Evolutionary conservation across 2,888 invertebrate species (phyloP), one percentile per base, ranked within the genome.

Genomic region (Stenoptilia bipunctidactyla): DNA sequence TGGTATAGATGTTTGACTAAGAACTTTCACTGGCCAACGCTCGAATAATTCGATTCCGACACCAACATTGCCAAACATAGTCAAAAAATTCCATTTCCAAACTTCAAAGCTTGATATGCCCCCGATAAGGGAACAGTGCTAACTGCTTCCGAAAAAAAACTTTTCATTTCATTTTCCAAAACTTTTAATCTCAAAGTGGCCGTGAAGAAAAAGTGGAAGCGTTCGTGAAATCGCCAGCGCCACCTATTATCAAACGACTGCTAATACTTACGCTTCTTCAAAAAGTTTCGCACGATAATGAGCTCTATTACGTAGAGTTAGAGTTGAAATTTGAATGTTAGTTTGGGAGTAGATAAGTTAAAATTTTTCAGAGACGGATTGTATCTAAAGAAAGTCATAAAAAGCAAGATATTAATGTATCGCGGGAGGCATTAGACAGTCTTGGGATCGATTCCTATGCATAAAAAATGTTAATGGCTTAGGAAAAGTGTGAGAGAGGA

Each of bases 391-490:
- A 13, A 9, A 83, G 76, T 82, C 82, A 79, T 83, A 83, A 83
- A 83, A 83, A 83, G 80, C 82, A 77, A 82, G 82, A 82, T 83
- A 83, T 83, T 82, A 83, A 83, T 83, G 83, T 83, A 83, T 83
- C 82, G 77, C 70, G 82, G 82, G 82, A 82, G 79, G 82, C 83
- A 80, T 83, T 82, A 82, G 76, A 70, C 72, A 66, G 73, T 68
- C 60, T 61, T 51, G 49, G 79, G 83, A 82, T 83, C 83, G 83
- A 83, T 83, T 82, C 65, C 71, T 82, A 79, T 83, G 80, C 82
- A 83, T 83, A 83, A 83, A 82, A 80, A 82, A 83, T 82, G 82
- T 68, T 82, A 82, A 83, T 83, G 82, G 82, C 66, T 52, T 70
- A 55, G 59, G 54, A 76, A 77, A 74, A 71, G 69, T 66, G 66